Conservation (phyloP, 92 coral and sea anemone genomes). For the Phenganax subtilis region DNA sequence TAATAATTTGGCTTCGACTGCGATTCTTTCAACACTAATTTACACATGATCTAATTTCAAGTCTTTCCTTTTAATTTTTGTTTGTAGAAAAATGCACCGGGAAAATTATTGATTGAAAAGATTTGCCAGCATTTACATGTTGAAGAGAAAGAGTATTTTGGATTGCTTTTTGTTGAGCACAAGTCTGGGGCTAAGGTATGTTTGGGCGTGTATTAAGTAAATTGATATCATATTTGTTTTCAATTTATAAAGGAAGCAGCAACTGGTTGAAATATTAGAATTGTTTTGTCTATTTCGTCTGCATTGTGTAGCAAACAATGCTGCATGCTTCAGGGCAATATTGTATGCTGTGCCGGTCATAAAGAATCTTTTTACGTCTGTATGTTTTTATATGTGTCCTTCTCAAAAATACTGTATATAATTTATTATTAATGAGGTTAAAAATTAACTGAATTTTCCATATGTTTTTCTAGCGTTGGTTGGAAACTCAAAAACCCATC, state of each 20-base stretch:
- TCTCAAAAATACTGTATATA: no score
- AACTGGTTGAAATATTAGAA: neutral
- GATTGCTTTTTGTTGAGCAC: slow-evolving; percentile 66
- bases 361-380: neutral
- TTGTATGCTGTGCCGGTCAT: neutral
- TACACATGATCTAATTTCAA: neutral
- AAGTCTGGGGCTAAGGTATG: slow-evolving; percentile 81
- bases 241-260: slow-evolving; percentile 1
- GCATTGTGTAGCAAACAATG: neutral
- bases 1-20: neutral
- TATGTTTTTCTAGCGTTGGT: slow-evolving; percentile 69
- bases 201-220: neutral
- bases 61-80: slow-evolving; percentile 9
- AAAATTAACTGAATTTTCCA: slow-evolving; percentile 19
- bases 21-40: slow-evolving; percentile 8
- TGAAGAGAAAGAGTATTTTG: slow-evolving; percentile 89
- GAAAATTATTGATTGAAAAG: slow-evolving; percentile 73
- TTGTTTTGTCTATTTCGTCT: slow-evolving; percentile 24
- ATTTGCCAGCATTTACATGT: slow-evolving; percentile 75
- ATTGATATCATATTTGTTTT: neutral
- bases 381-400: neutral
- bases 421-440: slow-evolving; percentile 24
- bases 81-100: slow-evolving; percentile 90
- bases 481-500: slow-evolving; percentile 84
- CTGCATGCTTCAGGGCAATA: neutral